Evolutionary conservation across 2,797 vertebrate species (phyloP).

Genomic region (Notamacropus eugenii): DNA sequence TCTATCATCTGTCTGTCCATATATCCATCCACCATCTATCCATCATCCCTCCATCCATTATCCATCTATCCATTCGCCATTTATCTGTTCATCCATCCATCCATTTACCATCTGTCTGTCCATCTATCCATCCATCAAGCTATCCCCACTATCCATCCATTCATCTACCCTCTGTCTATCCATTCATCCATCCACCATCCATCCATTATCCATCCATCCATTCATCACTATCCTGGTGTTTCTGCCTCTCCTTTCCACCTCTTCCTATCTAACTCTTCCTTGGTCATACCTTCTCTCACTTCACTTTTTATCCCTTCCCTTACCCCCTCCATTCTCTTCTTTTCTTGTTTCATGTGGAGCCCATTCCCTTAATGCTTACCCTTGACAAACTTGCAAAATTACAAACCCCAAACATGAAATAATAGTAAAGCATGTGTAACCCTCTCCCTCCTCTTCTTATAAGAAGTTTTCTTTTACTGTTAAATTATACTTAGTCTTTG

Average conservation of each 20-base stretch:
- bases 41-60: too few species aligned
- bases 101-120: too few species aligned
- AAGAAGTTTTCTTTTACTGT: neutral
- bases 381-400: neutral
- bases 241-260: neutral
- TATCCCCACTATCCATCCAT: too few species aligned
- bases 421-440: neutral
- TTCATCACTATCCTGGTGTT: neutral
- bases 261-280: neutral
- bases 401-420: neutral
- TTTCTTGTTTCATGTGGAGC: neutral
- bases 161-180: neutral
- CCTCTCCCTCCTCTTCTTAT: conserved; percentile 19
- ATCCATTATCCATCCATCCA: neutral
- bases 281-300: neutral
- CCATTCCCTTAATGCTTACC: neutral
- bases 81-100: neutral
- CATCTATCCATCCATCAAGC: too few species aligned
- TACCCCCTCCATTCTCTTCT: neutral
- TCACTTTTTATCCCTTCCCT: neutral
- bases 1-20: neutral
- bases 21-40: too few species aligned
- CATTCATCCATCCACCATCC: neutral
- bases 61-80: too few species aligned
- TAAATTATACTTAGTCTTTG: neutral